Evolutionary conservation across 2,888 invertebrate genomes (phyloP).

Genomic region (Tryphoninae sp.): DNA sequence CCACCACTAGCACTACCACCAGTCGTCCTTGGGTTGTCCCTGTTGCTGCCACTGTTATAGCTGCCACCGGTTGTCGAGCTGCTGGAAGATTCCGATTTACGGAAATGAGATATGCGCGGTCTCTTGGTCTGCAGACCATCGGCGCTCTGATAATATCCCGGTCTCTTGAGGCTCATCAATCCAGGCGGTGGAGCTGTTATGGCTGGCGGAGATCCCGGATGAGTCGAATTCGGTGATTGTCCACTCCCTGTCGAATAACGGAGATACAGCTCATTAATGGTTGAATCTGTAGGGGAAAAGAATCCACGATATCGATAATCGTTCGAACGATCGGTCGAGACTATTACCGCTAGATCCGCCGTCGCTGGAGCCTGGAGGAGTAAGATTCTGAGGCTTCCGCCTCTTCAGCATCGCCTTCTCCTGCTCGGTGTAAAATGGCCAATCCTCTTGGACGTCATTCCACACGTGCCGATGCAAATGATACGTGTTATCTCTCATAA

Average conservation of each 20-base stretch:
- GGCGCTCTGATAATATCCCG: slow-evolving; percentile 85
- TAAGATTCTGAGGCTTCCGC: slow-evolving; percentile 95
- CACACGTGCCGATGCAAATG: slow-evolving; percentile 93
- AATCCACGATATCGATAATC: slow-evolving; percentile 11
- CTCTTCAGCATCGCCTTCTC: slow-evolving; percentile 94
- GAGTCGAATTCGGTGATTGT: slow-evolving; percentile 89
- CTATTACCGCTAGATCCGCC: slow-evolving; percentile 85
- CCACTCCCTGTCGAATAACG: slow-evolving; percentile 83
- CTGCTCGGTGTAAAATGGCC: slow-evolving; percentile 96
- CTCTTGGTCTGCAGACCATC: slow-evolving; percentile 87
- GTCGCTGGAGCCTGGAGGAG: slow-evolving; percentile 93
- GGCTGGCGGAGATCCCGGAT: slow-evolving; percentile 88
- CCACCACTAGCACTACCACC: slow-evolving; percentile 64
- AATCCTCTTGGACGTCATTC: slow-evolving; percentile 96
- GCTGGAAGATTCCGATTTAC: slow-evolving; percentile 82
- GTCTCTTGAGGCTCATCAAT: slow-evolving; percentile 84
- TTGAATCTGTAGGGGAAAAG: slow-evolving; percentile 3
- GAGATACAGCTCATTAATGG: slow-evolving; percentile 8
- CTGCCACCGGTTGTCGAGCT: slow-evolving; percentile 73
- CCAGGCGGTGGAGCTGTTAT: slow-evolving; percentile 80
- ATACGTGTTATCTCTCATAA: slow-evolving; percentile 94
- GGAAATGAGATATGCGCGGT: slow-evolving; percentile 93
- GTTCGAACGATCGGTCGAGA: slow-evolving; percentile 1
- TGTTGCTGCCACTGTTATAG: slow-evolving; percentile 59
- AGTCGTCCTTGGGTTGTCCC: slow-evolving; percentile 73